Conservation (phyloP, 2,797 vertebrate species). For the Pipistrellus pipistrellus region DNA sequence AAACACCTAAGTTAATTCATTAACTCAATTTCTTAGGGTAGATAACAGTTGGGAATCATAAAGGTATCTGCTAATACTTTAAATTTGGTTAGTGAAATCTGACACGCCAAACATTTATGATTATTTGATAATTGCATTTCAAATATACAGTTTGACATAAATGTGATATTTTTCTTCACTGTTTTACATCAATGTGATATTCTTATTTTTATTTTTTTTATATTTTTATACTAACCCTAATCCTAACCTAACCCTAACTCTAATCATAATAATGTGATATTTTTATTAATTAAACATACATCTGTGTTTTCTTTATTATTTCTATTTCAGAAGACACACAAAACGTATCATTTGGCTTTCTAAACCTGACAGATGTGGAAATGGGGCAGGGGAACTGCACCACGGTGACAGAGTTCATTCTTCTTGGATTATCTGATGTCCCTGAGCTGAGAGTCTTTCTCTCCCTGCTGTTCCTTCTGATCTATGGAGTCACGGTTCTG, state of each 20-base stretch:
- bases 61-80: neutral
- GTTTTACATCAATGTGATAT: neutral
- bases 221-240: too few relatives aligned
- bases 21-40: neutral
- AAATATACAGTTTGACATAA: neutral
- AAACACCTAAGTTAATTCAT: neutral
- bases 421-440: constrained; percentile 41
- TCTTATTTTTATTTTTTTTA: too few relatives aligned
- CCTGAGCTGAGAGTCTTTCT: constrained; percentile 13
- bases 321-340: too few relatives aligned
- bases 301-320: too few relatives aligned
- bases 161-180: neutral
- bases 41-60: neutral
- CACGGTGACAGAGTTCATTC: neutral
- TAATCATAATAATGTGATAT: too few relatives aligned
- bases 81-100: neutral
- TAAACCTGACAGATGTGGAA: neutral
- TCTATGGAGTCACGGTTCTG: neutral
- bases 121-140: neutral
- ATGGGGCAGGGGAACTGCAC: constrained; percentile 13
- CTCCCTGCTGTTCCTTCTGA: constrained; percentile 36
- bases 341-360: neutral
- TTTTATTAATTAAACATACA: too few relatives aligned
- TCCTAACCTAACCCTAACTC: too few relatives aligned
- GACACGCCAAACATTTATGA: neutral